Base-by-base conservation (phyloP, 2,888 invertebrate species). In the Campaea margaritaria region DNA sequence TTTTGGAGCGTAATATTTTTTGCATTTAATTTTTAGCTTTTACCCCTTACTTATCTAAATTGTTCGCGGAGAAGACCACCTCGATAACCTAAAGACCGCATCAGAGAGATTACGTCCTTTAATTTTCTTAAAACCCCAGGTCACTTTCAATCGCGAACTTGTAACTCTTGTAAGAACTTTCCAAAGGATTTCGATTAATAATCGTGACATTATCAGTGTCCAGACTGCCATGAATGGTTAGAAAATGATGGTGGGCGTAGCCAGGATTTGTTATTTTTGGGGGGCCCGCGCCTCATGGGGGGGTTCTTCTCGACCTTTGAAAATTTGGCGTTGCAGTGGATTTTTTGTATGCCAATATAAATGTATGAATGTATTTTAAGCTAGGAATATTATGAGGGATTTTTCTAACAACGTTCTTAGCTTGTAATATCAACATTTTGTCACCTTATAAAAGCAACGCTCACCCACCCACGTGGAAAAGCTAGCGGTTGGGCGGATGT, bases 71-170 rank as follows among this genome's bases (percentile, higher is more conserved):
- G 27, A 21, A 15, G 50, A 36, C 36, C 27, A 52, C 36, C 52
- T 14, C 21, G 16, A 43, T 43, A 34, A 14, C 27, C 21, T 8
- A 34, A 21, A 41, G 16, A 16, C 15, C 41, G 42, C 47, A 51
- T 41, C 51, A 52, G 47, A 52, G 36, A 28, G 34, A 51, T 58
- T 52, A 46, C 58, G 45, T 31, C 38, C 38, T 50, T 39, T 50
- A 57, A 57, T 57, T 45, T 41, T 28, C 15, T 50, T 50, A 50
- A 57, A 50, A 57, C 45, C 47, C 52, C 27, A 45, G 52, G 42
- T 58, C 51, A 47, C 12, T 47, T 51, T 48, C 21, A 47, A 36
- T 36, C 36, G 34, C 21, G 12, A 12, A 11, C 12, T 36, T 31
- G 16, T 48, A 48, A 48, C 5, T 3, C 12, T 36, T 31, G 16